Conservation (phyloP, 2,888 invertebrate species). For the Cephus pygmeus region DNA sequence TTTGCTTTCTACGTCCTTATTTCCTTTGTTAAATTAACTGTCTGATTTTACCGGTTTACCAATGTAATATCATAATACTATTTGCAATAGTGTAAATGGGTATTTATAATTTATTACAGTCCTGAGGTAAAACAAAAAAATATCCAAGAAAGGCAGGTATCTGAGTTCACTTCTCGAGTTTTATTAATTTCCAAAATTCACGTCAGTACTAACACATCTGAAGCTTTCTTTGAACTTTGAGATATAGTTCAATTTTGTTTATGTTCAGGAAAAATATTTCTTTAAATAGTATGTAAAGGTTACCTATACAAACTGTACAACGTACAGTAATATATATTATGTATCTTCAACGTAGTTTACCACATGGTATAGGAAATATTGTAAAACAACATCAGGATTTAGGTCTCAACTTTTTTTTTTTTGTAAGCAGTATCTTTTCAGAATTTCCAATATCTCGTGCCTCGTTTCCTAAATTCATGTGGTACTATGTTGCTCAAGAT, state of each 20-base stretch:
- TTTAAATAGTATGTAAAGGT: neutral
- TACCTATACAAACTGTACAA: neutral
- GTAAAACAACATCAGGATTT: neutral
- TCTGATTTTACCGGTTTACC: neutral
- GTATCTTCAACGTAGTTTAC: neutral
- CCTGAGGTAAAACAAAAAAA: neutral
- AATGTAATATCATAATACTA: neutral
- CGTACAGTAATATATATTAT: neutral
- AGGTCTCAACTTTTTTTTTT: neutral
- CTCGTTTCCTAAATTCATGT: neutral
- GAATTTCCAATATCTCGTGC: neutral
- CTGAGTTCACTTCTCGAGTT: no score
- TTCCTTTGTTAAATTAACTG: neutral
- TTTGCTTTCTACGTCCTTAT: neutral
- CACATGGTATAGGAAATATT: neutral
- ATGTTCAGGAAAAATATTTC: neutral
- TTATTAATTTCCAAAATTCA: neutral
- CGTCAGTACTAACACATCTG: neutral
- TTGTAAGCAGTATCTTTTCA: neutral
- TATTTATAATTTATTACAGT: neutral
- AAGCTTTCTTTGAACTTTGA: neutral
- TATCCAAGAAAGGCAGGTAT: neutral
- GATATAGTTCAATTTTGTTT: neutral
- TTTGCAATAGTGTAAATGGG: neutral
- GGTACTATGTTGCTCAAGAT: neutral